These are phyloP conservation scores for Sitophilus oryzae DNA, from an alignment of 1,140 invertebrate species.

Conservation along the genomic window DNA sequence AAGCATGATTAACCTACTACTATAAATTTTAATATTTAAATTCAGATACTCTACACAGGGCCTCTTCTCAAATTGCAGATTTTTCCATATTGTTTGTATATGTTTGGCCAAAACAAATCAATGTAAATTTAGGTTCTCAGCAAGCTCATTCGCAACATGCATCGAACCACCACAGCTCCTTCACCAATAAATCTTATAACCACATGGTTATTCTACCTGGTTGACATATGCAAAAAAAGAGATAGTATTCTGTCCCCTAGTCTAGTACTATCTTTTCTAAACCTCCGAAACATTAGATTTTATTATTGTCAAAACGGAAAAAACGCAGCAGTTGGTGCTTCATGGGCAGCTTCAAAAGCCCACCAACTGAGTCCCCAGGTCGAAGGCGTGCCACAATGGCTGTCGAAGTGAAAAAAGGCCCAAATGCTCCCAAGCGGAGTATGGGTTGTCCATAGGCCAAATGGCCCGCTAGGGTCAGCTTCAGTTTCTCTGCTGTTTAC, in stretches of 20 bases:
- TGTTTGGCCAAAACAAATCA: no score
- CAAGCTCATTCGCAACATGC: constrained; percentile 98
- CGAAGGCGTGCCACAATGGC: constrained; percentile 78
- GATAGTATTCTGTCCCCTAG: constrained; percentile 42
- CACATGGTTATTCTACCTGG: constrained; percentile 82
- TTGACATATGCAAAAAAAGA: constrained; percentile 71
- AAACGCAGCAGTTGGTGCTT: constrained; percentile 74
- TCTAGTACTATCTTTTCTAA: constrained; percentile 6
- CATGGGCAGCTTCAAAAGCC: constrained; percentile 67
- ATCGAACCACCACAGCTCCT: constrained; percentile 93
- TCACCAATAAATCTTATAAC: constrained; percentile 95
- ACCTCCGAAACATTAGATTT: constrained; percentile 22
- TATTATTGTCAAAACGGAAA: constrained; percentile 49
- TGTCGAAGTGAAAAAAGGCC: constrained; percentile 73
- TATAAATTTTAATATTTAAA: no score
- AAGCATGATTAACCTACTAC: no score
- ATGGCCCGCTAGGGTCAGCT: constrained; percentile 70
- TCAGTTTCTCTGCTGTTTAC: constrained; percentile 64
- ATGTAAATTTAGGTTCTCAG: constrained; percentile 99
- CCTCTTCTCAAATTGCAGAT: no score
- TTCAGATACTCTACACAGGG: no score
- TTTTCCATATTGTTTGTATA: no score
- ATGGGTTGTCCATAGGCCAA: constrained; percentile 69
- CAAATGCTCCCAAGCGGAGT: constrained; percentile 75
- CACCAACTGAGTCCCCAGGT: constrained; percentile 66